Conservation (phyloP, 2,888 invertebrate species). For the Diarsia brunnea region DNA sequence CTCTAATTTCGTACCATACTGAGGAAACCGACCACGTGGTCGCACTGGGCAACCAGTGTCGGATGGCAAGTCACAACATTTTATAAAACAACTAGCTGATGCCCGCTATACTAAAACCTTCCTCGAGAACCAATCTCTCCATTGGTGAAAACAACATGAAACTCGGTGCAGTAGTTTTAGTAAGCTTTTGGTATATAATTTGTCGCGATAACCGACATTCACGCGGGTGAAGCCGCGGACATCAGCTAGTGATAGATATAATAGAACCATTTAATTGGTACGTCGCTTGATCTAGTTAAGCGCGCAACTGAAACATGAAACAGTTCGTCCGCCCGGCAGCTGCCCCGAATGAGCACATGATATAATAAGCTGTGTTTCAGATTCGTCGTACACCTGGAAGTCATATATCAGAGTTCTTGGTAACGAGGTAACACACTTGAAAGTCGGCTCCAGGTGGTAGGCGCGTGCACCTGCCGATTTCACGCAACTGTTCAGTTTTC, state of each 20-base stretch:
- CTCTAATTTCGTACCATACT: slow-evolving; percentile 22
- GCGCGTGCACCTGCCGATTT: slow-evolving; percentile 60
- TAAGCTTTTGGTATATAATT: no score
- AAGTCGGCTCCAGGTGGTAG: slow-evolving; percentile 67
- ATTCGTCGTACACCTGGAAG: slow-evolving; percentile 65
- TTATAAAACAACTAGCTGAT: no score
- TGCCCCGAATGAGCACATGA: slow-evolving; percentile 41
- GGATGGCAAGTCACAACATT: slow-evolving; percentile 30
- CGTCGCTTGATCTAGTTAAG: slow-evolving; percentile 33
- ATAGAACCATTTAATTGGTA: slow-evolving; percentile 21
- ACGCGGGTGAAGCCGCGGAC: no score
- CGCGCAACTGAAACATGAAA: slow-evolving; percentile 48
- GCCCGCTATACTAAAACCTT: no score
- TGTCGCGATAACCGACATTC: no score
- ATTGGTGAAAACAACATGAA: no score
- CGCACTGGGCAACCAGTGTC: neutral
- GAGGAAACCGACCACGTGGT: slow-evolving; percentile 13
- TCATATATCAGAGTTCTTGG: slow-evolving; percentile 62
- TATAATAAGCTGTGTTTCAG: slow-evolving; percentile 44
- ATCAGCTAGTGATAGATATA: slow-evolving; percentile 2
- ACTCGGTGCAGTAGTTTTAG: no score
- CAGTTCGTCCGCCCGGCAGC: slow-evolving; percentile 20
- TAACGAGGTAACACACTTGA: slow-evolving; percentile 54
- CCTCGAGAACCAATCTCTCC: no score
- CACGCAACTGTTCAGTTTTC: slow-evolving; percentile 56